These are phyloP conservation scores for Lepetodrilus schrolli DNA, from an alignment of 2,888 invertebrate genomes.

Conservation along the genomic window DNA sequence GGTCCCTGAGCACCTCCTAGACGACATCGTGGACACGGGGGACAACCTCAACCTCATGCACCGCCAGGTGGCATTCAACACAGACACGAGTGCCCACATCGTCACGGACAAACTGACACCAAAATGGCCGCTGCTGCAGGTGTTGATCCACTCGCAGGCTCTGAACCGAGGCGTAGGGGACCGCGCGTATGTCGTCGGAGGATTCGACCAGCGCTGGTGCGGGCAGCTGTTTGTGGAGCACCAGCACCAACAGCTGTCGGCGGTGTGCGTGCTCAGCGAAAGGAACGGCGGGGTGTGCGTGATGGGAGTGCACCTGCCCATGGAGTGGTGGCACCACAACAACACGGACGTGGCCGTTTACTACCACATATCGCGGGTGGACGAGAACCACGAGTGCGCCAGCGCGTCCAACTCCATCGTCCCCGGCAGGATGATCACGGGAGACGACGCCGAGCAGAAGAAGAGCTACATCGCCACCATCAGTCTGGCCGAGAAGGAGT, in stretches of 20 bases:
- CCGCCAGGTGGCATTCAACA: slow-evolving; percentile 57
- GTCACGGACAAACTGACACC: slow-evolving; percentile 90
- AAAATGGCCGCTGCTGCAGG: slow-evolving; percentile 92
- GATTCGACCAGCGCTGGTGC: slow-evolving; percentile 59
- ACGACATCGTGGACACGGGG: slow-evolving; percentile 19
- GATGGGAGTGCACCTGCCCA: slow-evolving; percentile 89
- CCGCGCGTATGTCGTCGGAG: slow-evolving; percentile 38
- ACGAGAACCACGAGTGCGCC: slow-evolving; percentile 67
- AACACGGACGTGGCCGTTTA: slow-evolving; percentile 83
- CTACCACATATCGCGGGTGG: slow-evolving; percentile 84
- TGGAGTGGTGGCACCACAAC: slow-evolving; percentile 86
- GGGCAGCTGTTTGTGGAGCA: slow-evolving; percentile 72
- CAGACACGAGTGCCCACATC: slow-evolving; percentile 94
- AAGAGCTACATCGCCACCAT: slow-evolving; percentile 54
- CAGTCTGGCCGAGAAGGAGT: slow-evolving; percentile 48
- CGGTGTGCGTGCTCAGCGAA: slow-evolving; percentile 94
- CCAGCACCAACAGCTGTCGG: slow-evolving; percentile 81
- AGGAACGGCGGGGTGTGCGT: slow-evolving; percentile 91
- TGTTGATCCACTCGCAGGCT: slow-evolving; percentile 87
- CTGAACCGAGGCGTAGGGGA: slow-evolving; percentile 75
- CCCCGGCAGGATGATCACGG: slow-evolving; percentile 47
- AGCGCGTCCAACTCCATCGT: slow-evolving; percentile 65
- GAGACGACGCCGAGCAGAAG: slow-evolving; percentile 35
- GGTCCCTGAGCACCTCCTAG: slow-evolving; percentile 81
- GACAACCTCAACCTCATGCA: slow-evolving; percentile 42